Conservation (phyloP, 2,888 invertebrate species). For the Catocala nupta region DNA sequence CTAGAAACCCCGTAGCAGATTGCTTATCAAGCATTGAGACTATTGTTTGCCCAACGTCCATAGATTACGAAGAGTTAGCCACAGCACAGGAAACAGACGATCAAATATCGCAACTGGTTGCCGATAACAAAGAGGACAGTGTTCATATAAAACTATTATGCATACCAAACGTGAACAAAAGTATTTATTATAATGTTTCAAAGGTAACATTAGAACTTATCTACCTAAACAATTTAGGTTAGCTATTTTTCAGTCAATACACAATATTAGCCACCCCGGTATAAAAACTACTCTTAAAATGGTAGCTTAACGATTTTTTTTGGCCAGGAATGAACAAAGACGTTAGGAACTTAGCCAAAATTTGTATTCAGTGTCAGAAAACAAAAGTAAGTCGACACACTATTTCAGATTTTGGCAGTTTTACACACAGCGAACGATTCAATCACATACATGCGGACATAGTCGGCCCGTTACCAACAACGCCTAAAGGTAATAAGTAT, state of each 20-base stretch:
- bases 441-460: not conserved
- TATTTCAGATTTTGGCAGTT: too few relatives aligned
- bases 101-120: not conserved
- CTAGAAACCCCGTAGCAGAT: too few relatives aligned
- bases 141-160: not conserved
- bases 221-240: not conserved
- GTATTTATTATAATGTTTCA: not conserved
- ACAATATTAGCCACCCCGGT: conserved; percentile 4
- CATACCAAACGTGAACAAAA: not conserved
- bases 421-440: too few relatives aligned
- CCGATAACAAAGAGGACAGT: not conserved
- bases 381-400: too few relatives aligned
- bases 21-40: not conserved
- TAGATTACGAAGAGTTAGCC: not conserved
- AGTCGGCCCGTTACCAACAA: not conserved
- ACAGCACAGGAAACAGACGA: not conserved
- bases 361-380: too few relatives aligned
- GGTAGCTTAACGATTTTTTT: not conserved
- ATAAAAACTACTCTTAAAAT: not conserved
- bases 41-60: not conserved
- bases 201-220: not conserved
- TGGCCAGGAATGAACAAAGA: too few relatives aligned
- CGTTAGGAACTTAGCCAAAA: too few relatives aligned
- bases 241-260: not conserved
- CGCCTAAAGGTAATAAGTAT: not conserved